Conservation (phyloP, 2,888 invertebrate species). For the Congeria kusceri region DNA sequence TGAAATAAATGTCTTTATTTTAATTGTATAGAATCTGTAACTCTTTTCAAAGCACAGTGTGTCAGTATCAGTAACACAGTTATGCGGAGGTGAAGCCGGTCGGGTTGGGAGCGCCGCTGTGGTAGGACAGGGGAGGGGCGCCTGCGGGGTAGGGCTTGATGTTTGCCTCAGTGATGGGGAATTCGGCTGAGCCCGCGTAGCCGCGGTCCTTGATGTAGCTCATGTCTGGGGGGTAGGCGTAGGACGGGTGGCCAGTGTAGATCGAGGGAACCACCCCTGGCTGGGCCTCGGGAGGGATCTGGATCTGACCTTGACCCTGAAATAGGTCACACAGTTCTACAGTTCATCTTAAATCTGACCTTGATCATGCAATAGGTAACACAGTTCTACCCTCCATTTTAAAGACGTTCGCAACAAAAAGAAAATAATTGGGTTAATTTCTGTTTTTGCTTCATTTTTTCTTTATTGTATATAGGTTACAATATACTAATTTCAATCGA, state of each 20-base stretch:
- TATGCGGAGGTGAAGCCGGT: constrained; percentile 76
- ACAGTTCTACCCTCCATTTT: too few relatives aligned
- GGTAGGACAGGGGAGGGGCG: constrained; percentile 81
- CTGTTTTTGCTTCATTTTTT: too few relatives aligned
- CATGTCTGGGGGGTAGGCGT: constrained; percentile 82
- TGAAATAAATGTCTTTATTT: too few relatives aligned
- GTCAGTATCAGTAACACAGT: too few relatives aligned
- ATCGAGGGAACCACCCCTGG: constrained; percentile 81
- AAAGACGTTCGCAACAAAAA: too few relatives aligned
- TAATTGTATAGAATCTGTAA: too few relatives aligned
- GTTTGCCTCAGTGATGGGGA: constrained; percentile 64
- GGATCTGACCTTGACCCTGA: constrained; percentile 82
- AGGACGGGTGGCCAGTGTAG: constrained; percentile 84
- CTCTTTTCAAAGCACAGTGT: too few relatives aligned
- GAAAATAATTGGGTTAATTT: too few relatives aligned
- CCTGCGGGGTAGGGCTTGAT: constrained; percentile 79
- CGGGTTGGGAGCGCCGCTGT: constrained; percentile 81
- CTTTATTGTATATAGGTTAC: too few relatives aligned
- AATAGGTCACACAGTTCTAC: constrained; percentile 10
- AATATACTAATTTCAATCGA: too few relatives aligned
- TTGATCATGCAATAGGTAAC: too few relatives aligned
- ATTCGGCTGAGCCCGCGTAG: constrained; percentile 80
- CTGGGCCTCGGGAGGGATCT: constrained; percentile 79
- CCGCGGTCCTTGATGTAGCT: constrained; percentile 79
- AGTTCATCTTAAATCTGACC: too few relatives aligned